Evolutionary conservation across 2,113 vertebrate species (phyloP).

Genomic region (Cromileptes altivelis): DNA sequence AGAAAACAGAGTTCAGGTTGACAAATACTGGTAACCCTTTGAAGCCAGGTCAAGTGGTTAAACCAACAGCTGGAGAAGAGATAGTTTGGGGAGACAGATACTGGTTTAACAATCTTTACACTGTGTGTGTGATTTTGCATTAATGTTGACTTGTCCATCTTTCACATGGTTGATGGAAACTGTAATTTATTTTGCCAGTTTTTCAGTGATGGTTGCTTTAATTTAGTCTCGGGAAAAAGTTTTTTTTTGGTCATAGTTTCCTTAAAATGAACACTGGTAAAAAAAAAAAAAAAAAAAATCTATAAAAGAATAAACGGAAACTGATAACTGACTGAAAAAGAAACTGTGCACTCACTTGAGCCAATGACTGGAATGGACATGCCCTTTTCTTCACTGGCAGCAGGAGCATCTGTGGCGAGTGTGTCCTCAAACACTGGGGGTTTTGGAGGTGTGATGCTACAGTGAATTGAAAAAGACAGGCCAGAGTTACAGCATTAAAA

Average conservation of each 20-base stretch:
- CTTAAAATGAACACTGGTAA: not conserved
- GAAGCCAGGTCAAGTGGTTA: too few relatives aligned
- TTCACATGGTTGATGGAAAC: too few relatives aligned
- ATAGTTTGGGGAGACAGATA: too few relatives aligned
- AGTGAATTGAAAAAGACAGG: not conserved
- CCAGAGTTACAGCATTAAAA: not conserved
- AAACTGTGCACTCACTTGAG: constrained; percentile 85
- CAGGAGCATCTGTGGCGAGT: constrained; percentile 60
- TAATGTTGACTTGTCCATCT: too few relatives aligned
- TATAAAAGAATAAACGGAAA: not conserved
- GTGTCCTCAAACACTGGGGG: constrained; percentile 77
- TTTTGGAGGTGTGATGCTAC: constrained; percentile 82
- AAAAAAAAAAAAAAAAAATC: too few relatives aligned
- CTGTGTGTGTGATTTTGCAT: too few relatives aligned
- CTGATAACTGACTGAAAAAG: not conserved
- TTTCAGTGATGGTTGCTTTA: too few relatives aligned
- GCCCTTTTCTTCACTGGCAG: constrained; percentile 81
- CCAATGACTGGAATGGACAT: constrained; percentile 89
- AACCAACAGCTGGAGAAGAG: too few relatives aligned
- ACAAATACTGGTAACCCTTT: too few relatives aligned
- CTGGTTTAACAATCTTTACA: too few relatives aligned
- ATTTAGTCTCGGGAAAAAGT: not conserved
- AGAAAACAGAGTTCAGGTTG: too few relatives aligned
- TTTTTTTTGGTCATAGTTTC: not conserved
- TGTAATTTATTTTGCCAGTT: too few relatives aligned